A percentile compares a stretch with the other conserved stretches of the same genome.
phyloP scores from a whole-genome alignment of 2,113 vertebrate genomes.

The Calidris pugnax region DNA sequence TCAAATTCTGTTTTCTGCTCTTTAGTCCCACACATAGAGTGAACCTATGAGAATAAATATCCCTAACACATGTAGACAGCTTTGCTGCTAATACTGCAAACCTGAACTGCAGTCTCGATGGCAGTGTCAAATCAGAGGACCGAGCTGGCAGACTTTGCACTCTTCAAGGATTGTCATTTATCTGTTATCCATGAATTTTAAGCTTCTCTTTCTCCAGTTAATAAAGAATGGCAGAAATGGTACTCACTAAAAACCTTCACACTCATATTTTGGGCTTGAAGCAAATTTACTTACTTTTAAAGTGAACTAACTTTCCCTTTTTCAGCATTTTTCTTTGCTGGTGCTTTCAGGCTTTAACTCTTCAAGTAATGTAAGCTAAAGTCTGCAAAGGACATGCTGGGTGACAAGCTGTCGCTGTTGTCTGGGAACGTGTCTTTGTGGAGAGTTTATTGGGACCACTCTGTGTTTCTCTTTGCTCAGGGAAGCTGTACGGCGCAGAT shows the following conservation, averaged over 20 bases:
- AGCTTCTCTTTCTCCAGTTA: neutral
- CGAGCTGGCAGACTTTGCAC: neutral
- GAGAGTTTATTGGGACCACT: neutral
- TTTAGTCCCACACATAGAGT: neutral
- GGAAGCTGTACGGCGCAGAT: constrained; percentile 90
- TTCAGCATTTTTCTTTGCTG: neutral
- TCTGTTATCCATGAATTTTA: neutral
- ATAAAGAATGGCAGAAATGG: neutral
- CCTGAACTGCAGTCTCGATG: neutral
- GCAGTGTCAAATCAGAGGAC: neutral
- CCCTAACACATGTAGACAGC: neutral
- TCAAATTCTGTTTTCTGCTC: neutral
- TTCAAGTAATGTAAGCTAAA: neutral
- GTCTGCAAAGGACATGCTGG: neutral
- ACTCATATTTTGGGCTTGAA: neutral
- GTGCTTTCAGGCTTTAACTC: neutral
- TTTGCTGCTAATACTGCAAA: neutral
- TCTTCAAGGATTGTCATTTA: neutral
- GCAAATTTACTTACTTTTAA: neutral
- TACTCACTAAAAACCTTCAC: neutral
- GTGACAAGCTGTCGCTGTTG: neutral
- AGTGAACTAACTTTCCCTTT: neutral
- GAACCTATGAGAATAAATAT: neutral
- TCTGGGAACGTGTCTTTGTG: neutral
- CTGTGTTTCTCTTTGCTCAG: constrained; percentile 66